Evolutionary conservation across 2,113 vertebrate genomes (phyloP), one percentile per base, ranked within the genome.

Genomic region (Crocuta crocuta): DNA sequence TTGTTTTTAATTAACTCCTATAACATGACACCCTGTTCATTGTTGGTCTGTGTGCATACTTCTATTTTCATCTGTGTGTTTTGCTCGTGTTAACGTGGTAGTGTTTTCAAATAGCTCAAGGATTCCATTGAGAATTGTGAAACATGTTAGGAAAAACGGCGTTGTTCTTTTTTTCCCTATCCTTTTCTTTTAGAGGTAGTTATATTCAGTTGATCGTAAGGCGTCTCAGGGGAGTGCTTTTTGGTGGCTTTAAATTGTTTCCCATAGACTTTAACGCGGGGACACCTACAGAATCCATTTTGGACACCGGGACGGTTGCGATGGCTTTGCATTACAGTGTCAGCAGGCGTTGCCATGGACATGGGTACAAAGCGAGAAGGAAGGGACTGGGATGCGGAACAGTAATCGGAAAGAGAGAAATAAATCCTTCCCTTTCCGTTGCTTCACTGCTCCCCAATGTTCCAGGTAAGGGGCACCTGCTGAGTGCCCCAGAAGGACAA

Each of bases 401-500:
- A 26, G 90, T 94, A 65, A 80, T 11, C 90, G 74, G 70, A 43
- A 92, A 96, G 55, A 76, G 91, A 76, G 65, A 93, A 95, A 94
- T 95, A 91, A 80, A 97, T 23, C 95, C 78, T 88, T 16, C 43
- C 71, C 2, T 98, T 97, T 85, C 21, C 0, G 76, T 17, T 74
- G 97, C 98, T 88, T 88, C 48, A 71, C 58, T 95, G 96, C 76
- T 91, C 92, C 78, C 91, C 94, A 83, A 3, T 95, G 92, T 96
- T 89, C 94, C 96, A 97, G 95, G 97, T 97, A 70, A 48, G 83
- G 89, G n/a, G 45, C 28, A 19, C 97, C 97, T 96, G 96, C 97
- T 94, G 97, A 71, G 96, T 45, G 91, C 35, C 97, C 93, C 74
- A 92, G 88, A 93, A 68, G 91, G 95, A 71, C 80, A 74, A 65